A percentile compares a stretch with the other conserved stretches of the same genome.
Evolutionary conservation across 2,113 vertebrate genomes (phyloP).

Genomic region (Crocuta crocuta): DNA sequence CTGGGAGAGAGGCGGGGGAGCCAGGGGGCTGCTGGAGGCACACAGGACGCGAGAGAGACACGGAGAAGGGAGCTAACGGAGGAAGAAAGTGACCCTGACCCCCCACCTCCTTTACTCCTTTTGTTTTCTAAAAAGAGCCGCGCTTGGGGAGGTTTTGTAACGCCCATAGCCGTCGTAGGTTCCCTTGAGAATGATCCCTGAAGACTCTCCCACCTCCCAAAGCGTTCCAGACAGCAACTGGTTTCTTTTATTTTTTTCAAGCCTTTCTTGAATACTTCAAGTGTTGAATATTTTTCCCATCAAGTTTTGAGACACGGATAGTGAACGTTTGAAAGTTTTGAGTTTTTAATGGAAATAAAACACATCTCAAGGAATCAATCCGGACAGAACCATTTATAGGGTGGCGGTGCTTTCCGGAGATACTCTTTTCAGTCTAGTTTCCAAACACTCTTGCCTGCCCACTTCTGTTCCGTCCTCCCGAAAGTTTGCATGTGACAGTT

Average conservation of each 20-base stretch:
- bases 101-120: neutral
- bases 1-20: neutral
- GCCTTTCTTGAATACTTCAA: neutral
- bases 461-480: neutral
- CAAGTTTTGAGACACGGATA: neutral
- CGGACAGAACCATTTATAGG: neutral
- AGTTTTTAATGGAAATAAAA: conserved; percentile 50
- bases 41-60: neutral
- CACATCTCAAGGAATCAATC: neutral
- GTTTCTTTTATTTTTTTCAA: neutral
- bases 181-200: neutral
- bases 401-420: neutral
- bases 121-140: neutral
- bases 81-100: neutral
- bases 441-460: neutral
- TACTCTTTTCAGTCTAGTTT: neutral
- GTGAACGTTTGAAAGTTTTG: neutral
- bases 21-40: rapidly evolving
- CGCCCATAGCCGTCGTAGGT: rapidly evolving
- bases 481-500: neutral
- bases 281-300: neutral
- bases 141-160: neutral
- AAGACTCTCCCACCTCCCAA: neutral
- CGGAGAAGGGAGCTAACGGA: neutral
- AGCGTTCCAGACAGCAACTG: neutral